A percentile compares a stretch with the other conserved stretches of the same genome.
phyloP scores from a whole-genome alignment of 2,113 vertebrate species.

The Bettongia penicillata region DNA sequence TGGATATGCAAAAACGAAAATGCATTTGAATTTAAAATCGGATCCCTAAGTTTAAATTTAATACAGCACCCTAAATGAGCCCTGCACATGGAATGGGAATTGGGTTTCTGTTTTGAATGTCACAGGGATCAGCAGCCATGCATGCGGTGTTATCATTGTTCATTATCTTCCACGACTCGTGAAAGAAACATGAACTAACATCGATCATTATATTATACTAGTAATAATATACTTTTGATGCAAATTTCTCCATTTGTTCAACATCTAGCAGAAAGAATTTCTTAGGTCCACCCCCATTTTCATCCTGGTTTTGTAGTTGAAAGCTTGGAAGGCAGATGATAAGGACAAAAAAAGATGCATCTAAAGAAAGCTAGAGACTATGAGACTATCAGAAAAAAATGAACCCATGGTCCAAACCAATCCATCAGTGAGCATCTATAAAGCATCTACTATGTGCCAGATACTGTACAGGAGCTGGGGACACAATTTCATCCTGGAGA shows the following conservation, averaged over 20 bases:
- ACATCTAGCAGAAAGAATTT: slow-evolving; percentile 65
- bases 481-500: neutral
- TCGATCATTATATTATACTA: slow-evolving; percentile 78
- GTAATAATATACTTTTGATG: slow-evolving; percentile 75
- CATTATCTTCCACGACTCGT: slow-evolving; percentile 73
- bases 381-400: slow-evolving; percentile 37
- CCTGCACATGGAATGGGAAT: slow-evolving; percentile 68
- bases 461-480: neutral
- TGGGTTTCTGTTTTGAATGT: slow-evolving; percentile 77
- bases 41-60: slow-evolving; percentile 77
- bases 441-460: neutral
- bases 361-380: slow-evolving; percentile 30
- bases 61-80: slow-evolving; percentile 67
- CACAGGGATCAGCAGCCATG: slow-evolving; percentile 77
- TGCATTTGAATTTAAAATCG: slow-evolving; percentile 80
- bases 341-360: slow-evolving; percentile 28
- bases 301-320: slow-evolving; percentile 57
- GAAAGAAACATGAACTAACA: slow-evolving; percentile 77
- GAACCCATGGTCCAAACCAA: slow-evolving; percentile 38
- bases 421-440: neutral
- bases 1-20: slow-evolving; percentile 75
- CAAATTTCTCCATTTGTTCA: slow-evolving; percentile 75
- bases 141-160: slow-evolving; percentile 74
- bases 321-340: slow-evolving; percentile 44
- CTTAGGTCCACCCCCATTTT: slow-evolving; percentile 47